A percentile compares a stretch with the other conserved stretches of the same genome.
Evolutionary conservation across 2,113 vertebrate species (phyloP).

Genomic region (Cheilinus undulatus): DNA sequence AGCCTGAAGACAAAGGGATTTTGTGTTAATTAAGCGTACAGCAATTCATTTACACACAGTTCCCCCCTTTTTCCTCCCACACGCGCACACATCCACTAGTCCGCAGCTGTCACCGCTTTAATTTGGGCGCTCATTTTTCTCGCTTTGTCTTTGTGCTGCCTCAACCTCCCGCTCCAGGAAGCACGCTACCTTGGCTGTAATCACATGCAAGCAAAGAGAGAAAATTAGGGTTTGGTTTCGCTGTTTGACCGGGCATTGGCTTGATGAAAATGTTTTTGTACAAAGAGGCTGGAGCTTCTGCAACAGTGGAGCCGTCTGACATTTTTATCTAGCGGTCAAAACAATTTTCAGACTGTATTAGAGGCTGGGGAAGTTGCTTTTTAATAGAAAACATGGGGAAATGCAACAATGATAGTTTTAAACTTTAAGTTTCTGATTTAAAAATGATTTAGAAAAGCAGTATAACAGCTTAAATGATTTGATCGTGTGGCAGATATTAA

Average conservation of each 20-base stretch:
- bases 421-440: too few species aligned
- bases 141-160: constrained; percentile 6
- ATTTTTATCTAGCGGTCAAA: constrained; percentile 5
- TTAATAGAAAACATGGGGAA: too few species aligned
- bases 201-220: constrained; percentile 20
- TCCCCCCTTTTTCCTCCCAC: constrained; percentile 21
- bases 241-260: not conserved
- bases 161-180: constrained; percentile 6
- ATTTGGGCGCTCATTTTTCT: constrained; percentile 50
- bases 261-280: constrained; percentile 22
- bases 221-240: constrained; percentile 17
- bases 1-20: constrained; percentile 79
- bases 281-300: constrained; percentile 11
- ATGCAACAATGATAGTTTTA: too few species aligned
- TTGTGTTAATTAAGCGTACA: constrained; percentile 76
- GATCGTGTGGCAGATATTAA: too few species aligned
- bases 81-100: constrained; percentile 22
- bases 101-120: constrained; percentile 46
- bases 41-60: constrained; percentile 71
- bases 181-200: constrained; percentile 29
- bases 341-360: too few species aligned
- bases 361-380: too few species aligned
- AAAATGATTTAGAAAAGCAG: too few species aligned
- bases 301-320: constrained; percentile 14
- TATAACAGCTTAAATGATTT: too few species aligned